Base-by-base conservation (phyloP, 2,797 vertebrate species). In the Onychomys torridus region DNA sequence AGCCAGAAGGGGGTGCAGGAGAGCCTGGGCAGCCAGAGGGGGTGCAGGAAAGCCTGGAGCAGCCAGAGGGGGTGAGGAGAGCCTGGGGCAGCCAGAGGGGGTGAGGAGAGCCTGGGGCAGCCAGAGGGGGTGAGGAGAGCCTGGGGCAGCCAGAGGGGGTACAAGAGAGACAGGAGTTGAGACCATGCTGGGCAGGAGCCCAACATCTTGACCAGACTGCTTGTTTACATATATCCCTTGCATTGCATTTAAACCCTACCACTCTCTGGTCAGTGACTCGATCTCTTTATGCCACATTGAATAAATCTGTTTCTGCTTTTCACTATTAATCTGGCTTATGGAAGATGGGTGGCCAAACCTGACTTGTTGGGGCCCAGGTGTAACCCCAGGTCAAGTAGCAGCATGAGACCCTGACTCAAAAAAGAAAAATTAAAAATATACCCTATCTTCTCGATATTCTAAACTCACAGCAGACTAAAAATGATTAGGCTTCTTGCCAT, bases 381-480 rank as follows among this genome's bases (percentile, higher is more conserved):
- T 73, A 67, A 87, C 9, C 49, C 46, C 49, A 73, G 27, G 67
- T 57, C 52, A 32, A 87, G 13, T 87, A 57, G 57, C 14, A 75
- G 11, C 52, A 14, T 88, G 29, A 88, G 69, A 59, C 16, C 4
- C n/a, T 46, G 37, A 32, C 37, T 61, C 17, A 32, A 43, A 75
- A 43, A 40, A 12, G 8, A 40, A 57, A 52, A 75, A 61, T 67
- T 57, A 19, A 73, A 55, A 73, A 32, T 88, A 46, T 5, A 32
- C 9, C 49, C 6, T 34, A 75, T 94, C 32, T 97, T 93, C 75
- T 84, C 90, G 88, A 55, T 87, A 75, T 25, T 87, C 46, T 27
- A 88, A 90, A 95, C n/a, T 85, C 81, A 84, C 16, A 43, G 14
- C 2, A 89, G 81, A 63, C 65, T 73, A 46, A 61, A n/a, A 94